Evolutionary conservation across 2,888 invertebrate species (phyloP).

Genomic region (Formica aserva): DNA sequence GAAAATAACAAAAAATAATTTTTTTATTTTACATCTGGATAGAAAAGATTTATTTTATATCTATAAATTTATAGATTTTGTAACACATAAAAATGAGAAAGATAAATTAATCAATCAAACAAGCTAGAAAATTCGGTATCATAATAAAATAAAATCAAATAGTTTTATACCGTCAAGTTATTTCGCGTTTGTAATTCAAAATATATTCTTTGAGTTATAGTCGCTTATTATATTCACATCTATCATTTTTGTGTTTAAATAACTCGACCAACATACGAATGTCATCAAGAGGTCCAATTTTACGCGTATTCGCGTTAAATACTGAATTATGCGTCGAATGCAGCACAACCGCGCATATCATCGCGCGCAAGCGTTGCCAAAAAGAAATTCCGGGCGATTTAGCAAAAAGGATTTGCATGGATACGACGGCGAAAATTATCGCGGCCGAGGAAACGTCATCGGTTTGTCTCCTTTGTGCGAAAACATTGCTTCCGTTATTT

Average conservation of each 20-base stretch:
- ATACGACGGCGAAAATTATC: conserved; percentile 29
- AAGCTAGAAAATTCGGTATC: neutral
- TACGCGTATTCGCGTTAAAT: conserved; percentile 21
- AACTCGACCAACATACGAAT: neutral
- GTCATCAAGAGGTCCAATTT: neutral
- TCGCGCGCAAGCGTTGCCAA: conserved; percentile 56
- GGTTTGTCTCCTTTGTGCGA: neutral
- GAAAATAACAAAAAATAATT: neutral
- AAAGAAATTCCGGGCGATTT: conserved; percentile 50
- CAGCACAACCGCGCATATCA: conserved; percentile 3
- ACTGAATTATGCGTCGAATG: conserved; percentile 19
- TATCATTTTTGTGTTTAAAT: conserved; percentile 8
- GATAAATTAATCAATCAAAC: neutral
- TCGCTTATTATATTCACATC: neutral
- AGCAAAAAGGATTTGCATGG: conserved; percentile 52
- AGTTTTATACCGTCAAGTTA: neutral
- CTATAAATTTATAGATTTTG: neutral
- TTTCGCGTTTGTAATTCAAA: neutral
- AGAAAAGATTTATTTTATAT: neutral
- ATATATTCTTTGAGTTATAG: neutral
- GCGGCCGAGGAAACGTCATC: conserved; percentile 12
- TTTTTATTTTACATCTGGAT: neutral
- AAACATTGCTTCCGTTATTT: conserved; percentile 53
- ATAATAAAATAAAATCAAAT: neutral
- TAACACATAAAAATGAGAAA: neutral